These are phyloP conservation scores for Saccostrea glomerata DNA, from an alignment of 1,140 invertebrate genomes.

Conservation along the genomic window DNA sequence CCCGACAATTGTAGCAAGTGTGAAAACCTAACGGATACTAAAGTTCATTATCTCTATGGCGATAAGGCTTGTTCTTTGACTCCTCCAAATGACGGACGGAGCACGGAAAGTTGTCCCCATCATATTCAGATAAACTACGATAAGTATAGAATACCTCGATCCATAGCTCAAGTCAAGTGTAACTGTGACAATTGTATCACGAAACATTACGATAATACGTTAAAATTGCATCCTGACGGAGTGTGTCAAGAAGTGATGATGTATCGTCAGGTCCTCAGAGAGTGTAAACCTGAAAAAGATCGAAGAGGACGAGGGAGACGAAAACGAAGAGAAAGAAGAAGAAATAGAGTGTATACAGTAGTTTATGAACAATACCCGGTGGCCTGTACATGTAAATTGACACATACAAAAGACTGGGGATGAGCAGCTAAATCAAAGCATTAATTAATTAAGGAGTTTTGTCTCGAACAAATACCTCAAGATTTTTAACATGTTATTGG, in stretches of 20 bases:
- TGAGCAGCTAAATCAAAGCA: background rate
- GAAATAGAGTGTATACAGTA: background rate
- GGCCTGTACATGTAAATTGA: background rate
- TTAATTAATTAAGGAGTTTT: background rate
- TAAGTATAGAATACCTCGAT: background rate
- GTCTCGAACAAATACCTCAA: background rate
- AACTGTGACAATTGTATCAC: conserved; percentile 19
- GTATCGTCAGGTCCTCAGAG: background rate
- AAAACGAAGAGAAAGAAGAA: background rate
- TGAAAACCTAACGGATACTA: background rate
- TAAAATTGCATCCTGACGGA: background rate
- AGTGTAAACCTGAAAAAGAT: background rate
- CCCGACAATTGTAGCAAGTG: background rate
- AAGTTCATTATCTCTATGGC: background rate
- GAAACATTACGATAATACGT: background rate
- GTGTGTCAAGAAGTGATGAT: background rate
- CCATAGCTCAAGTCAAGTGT: background rate
- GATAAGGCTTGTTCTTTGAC: background rate
- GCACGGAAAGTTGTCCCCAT: background rate
- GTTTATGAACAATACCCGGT: background rate
- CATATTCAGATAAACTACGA: background rate
- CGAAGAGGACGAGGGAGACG: background rate
- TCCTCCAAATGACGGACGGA: background rate
- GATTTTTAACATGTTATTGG: background rate
- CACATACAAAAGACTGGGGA: background rate